A percentile compares a stretch with the other conserved stretches of the same genome.
These are phyloP conservation scores for Acropternis orthonyx DNA, from an alignment of 2,797 vertebrate genomes.

Conservation along the genomic window DNA sequence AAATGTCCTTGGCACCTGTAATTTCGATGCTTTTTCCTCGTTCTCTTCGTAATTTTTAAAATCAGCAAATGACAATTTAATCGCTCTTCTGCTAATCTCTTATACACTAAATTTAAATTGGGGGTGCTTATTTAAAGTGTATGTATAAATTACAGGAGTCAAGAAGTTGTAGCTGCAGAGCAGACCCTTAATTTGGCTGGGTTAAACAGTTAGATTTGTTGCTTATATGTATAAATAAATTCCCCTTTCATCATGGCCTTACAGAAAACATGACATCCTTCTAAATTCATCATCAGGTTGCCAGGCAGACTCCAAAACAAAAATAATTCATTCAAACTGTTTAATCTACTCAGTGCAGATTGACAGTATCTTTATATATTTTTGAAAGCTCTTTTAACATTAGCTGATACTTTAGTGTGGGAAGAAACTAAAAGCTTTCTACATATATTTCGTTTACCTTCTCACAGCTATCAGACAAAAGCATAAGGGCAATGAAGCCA, in stretches of 20 bases:
- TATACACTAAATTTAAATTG: neutral
- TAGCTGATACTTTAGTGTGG: conserved; percentile 75
- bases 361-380: conserved; percentile 79
- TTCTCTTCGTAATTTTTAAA: neutral
- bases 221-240: conserved; percentile 57
- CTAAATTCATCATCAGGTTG: conserved; percentile 71
- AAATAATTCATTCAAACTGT: conserved; percentile 77
- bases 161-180: neutral
- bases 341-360: conserved; percentile 73
- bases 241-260: conserved; percentile 1
- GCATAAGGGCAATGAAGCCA: conserved; percentile 67
- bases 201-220: conserved; percentile 17
- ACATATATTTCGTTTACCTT: conserved; percentile 73
- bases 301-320: conserved; percentile 72
- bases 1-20: neutral
- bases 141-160: neutral
- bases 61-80: neutral
- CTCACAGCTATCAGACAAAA: conserved; percentile 75
- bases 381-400: conserved; percentile 79
- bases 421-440: conserved; percentile 76
- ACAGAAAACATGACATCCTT: conserved; percentile 63
- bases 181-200: neutral
- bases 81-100: neutral
- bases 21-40: neutral
- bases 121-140: neutral